Percentiles rank a stretch among this genome's conserved stretches.
Conservation (phyloP, 2,113 vertebrate species). For the Diphyllodes magnificus region DNA sequence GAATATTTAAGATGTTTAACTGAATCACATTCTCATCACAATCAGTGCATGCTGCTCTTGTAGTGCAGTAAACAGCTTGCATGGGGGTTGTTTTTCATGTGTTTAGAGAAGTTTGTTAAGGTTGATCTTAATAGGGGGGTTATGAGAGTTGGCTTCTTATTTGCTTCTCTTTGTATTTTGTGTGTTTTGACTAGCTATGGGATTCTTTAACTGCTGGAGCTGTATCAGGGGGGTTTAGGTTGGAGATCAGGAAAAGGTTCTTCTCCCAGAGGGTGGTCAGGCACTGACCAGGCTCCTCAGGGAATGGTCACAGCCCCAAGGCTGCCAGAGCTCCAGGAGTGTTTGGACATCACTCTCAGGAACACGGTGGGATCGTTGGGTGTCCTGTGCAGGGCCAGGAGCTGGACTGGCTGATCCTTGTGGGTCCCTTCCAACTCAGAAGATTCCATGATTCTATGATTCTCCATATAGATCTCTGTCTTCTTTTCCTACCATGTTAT, state of each 20-base stretch:
- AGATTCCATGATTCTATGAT: not conserved
- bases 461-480: not conserved
- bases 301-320: fast-evolving
- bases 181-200: not conserved
- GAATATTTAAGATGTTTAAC: not conserved
- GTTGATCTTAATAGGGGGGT: not conserved
- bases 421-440: not conserved
- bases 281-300: not conserved
- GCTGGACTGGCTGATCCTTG: not conserved
- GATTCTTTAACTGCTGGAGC: not conserved
- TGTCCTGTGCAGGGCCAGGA: not conserved
- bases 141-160: not conserved
- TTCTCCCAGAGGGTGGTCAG: fast-evolving
- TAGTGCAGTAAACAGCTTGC: not conserved
- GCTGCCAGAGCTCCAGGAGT: not conserved
- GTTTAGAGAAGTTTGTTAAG: not conserved
- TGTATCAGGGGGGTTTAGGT: not conserved
- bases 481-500: not conserved
- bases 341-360: fast-evolving
- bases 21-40: not conserved
- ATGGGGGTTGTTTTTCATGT: not conserved
- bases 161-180: not conserved
- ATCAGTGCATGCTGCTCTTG: not conserved
- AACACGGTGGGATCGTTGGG: not conserved
- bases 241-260: not conserved